Conservation (phyloP, 2,888 invertebrate genomes). For the Galeopsomyia nigrocyanea region DNA sequence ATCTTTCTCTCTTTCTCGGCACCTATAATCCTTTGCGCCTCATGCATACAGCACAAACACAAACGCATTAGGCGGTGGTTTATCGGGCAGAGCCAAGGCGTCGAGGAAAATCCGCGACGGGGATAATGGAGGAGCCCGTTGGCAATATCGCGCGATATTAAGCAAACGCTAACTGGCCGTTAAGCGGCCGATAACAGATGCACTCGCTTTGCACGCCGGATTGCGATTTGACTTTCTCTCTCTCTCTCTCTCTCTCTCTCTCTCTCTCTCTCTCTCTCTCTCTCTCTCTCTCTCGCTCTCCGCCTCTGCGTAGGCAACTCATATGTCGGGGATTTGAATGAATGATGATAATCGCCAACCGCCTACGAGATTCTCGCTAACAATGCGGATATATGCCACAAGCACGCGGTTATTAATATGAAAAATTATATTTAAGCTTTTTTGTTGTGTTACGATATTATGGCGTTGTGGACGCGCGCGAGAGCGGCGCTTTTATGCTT, state of each 20-base stretch:
- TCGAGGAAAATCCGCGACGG: conserved; percentile 26
- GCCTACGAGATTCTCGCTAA: too few species aligned
- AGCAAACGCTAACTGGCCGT: conserved; percentile 39
- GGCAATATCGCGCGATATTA: conserved; percentile 35
- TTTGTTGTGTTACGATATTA: too few species aligned
- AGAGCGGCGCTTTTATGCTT: too few species aligned
- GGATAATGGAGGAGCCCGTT: not conserved
- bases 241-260: not conserved
- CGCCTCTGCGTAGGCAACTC: not conserved
- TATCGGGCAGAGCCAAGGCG: conserved; percentile 20
- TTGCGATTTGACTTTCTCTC: conserved; percentile 31
- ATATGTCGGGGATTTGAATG: conserved; percentile 29
- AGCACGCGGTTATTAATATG: too few species aligned
- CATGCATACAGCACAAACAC: too few species aligned
- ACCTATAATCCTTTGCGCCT: too few species aligned
- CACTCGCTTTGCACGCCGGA: conserved; percentile 16
- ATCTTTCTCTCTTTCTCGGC: too few species aligned
- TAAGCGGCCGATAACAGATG: conserved; percentile 32
- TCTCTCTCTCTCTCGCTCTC: conserved; percentile 13
- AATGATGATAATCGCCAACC: conserved; percentile 28
- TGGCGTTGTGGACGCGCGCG: too few species aligned
- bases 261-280: conserved; percentile 16
- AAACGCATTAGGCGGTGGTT: not conserved
- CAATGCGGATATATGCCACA: too few species aligned
- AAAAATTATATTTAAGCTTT: too few species aligned